Evolutionary conservation across 2,113 vertebrate species (phyloP).

Genomic region (Haliaeetus leucogaster): DNA sequence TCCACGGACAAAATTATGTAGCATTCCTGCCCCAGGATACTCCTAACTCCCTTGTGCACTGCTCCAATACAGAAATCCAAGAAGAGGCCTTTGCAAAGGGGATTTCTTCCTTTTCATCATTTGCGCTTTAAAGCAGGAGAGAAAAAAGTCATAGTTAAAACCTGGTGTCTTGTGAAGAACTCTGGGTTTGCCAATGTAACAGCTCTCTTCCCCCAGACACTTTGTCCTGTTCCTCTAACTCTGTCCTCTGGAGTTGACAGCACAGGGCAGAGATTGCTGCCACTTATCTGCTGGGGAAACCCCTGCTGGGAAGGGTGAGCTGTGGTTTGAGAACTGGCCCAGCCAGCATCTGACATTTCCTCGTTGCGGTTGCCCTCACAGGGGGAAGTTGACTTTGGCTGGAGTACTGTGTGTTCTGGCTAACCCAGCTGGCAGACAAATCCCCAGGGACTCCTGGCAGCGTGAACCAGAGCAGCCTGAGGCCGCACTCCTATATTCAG

Average conservation of each 20-base stretch:
- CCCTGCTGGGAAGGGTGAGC: not conserved
- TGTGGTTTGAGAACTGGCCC: not conserved
- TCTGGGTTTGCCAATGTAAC: not conserved
- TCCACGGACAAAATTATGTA: not conserved
- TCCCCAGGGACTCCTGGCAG: not conserved
- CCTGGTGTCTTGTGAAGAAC: not conserved
- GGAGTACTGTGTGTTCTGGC: conserved; percentile 26
- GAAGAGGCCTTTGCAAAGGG: not conserved
- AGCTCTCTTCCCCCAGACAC: not conserved
- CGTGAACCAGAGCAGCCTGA: not conserved
- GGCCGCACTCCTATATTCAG: not conserved
- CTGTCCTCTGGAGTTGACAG: not conserved
- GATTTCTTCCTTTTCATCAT: not conserved
- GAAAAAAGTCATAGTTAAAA: not conserved
- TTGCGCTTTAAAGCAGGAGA: not conserved
- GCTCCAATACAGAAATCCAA: not conserved
- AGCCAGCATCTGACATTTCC: not conserved
- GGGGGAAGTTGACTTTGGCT: conserved; percentile 38
- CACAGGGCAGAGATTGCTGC: not conserved
- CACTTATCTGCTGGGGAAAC: not conserved
- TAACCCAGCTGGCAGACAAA: not conserved
- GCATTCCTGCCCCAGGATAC: not conserved
- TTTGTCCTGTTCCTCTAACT: not conserved
- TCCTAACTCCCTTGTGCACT: not conserved
- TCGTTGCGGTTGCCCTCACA: not conserved